These are phyloP conservation scores for Upupa epops DNA, from an alignment of 2,113 vertebrate genomes.

Conservation along the genomic window DNA sequence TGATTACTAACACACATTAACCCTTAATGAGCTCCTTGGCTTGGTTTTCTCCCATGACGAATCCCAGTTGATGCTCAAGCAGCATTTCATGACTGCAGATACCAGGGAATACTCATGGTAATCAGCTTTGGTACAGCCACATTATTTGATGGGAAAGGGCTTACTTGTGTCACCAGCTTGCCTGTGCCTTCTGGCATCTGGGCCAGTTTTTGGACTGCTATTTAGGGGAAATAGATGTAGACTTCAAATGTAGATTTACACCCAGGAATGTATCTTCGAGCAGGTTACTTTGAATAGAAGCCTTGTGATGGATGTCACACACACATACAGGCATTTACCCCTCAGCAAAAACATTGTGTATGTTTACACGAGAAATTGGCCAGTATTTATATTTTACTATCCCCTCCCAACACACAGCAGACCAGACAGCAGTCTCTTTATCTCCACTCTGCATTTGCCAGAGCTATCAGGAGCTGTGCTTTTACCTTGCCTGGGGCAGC, in stretches of 20 bases:
- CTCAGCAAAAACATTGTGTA: constrained; percentile 4
- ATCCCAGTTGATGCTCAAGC: background rate
- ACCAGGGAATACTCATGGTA: background rate
- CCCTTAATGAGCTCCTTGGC: background rate
- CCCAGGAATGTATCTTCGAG: background rate
- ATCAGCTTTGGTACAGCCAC: background rate
- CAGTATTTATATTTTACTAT: background rate
- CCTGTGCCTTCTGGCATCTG: background rate
- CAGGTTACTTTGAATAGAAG: background rate
- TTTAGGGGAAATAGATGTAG: background rate
- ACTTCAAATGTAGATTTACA: background rate
- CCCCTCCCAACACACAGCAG: background rate
- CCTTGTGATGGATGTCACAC: background rate
- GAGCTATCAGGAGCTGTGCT: background rate
- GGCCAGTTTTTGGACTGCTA: background rate
- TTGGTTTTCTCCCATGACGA: background rate
- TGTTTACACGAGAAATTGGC: background rate
- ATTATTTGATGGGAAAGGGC: background rate
- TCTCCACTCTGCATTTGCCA: background rate
- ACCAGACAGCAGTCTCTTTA: background rate
- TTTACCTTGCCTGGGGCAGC: background rate
- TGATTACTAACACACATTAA: background rate
- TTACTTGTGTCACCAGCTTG: background rate
- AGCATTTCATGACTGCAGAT: background rate
- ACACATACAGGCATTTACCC: background rate